Base-by-base conservation (phyloP, 2,797 vertebrate genomes). In the Vultur gryphus region DNA sequence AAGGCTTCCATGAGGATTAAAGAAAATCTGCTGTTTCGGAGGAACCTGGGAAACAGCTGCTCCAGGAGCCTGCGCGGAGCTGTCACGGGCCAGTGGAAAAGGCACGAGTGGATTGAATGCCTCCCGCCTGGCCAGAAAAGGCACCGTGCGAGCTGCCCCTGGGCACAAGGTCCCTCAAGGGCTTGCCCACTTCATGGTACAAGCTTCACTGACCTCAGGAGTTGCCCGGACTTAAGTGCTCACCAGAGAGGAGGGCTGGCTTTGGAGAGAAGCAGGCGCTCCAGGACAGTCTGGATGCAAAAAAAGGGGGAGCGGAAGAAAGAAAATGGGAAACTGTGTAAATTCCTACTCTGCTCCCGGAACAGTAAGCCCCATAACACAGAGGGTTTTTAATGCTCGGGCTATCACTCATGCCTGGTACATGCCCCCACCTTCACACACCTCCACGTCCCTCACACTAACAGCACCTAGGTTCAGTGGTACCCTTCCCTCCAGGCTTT, bases 61-160 rank as follows among this genome's bases (percentile, higher is more conserved):
- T 77, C 41, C 72, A 54, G 41, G 31, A 92, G 23, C 7, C 16
- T 67, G n/a, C 16, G 58, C 12, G 12, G 35, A 75, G 20, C 49
- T 87, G 37, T 59, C 31, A 41, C 2, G 4, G 70, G 29, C 5
- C n/a, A n/a, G 20, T 14, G 44, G 24, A 49, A 83, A 71, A 85
- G 24, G 39, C 14, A 16, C 1, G 5, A 51, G 16, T 3, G 31
- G 51, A 37, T 15, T 39, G 25, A 77, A 19, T 48, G 9, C 6
- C 55, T 83, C 43, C 49, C 9, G 8, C 43, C 16, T 13, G n/a
- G 26, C 58, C 79, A 57, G 75, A 48, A 87, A 80, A 64, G 35
- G 15, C 17, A 71, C 6, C 0, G 1, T 1, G 4, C 0, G 3
- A 12, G 43, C 24, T 62, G 10, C 7, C 4, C 7, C 24, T 1